Evolutionary conservation across 2,797 vertebrate species (phyloP).

Genomic region (Carduelis carduelis): DNA sequence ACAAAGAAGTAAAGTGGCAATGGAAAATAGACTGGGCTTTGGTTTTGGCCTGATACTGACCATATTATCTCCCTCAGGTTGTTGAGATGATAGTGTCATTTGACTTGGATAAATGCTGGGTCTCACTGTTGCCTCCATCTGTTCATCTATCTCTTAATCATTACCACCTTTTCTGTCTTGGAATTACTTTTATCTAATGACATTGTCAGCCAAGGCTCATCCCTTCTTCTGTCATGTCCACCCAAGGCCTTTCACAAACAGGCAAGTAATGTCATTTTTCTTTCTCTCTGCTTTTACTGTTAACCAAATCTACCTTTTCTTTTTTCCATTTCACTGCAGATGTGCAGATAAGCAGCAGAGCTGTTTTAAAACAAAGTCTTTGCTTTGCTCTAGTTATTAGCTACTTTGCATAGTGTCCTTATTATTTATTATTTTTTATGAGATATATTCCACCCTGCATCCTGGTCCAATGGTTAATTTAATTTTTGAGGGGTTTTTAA

Average conservation of each 20-base stretch:
- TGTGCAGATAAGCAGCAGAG: rapidly evolving
- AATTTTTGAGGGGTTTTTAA: background rate
- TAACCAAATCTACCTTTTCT: background rate
- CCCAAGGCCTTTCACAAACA: background rate
- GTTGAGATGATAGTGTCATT: background rate
- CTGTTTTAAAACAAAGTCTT: background rate
- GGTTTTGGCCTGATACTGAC: background rate
- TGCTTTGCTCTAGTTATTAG: background rate
- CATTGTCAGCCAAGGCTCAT: background rate
- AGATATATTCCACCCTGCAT: background rate
- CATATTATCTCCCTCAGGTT: background rate
- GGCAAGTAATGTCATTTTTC: background rate
- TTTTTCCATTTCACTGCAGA: background rate
- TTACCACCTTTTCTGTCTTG: background rate
- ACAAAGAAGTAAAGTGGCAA: background rate
- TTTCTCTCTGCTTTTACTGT: background rate
- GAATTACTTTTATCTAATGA: background rate
- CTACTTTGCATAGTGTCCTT: background rate
- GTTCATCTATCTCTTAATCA: background rate
- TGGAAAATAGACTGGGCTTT: background rate
- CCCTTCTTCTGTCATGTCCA: background rate
- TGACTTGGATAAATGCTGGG: background rate
- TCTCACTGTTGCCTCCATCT: background rate
- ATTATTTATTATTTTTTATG: background rate
- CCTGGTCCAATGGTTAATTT: background rate